Base-by-base conservation (phyloP, 2,888 invertebrate genomes). In the Agrochola circellaris region DNA sequence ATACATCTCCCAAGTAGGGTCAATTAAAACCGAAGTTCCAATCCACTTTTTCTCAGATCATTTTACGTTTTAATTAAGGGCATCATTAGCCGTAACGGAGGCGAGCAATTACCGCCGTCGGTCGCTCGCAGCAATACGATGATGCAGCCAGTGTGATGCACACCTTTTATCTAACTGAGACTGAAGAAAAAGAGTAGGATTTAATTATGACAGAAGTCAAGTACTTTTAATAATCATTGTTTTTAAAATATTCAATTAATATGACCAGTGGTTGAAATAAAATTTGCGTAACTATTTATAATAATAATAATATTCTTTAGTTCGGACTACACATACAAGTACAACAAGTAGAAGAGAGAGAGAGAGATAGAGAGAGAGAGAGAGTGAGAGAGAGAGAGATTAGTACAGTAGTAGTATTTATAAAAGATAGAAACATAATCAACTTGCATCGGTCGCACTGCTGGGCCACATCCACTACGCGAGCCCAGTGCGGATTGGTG, bases 61-160 rank as follows among this genome's bases (percentile, higher is more conserved):
- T 90, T 90, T 90, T 88, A 84, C 83, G 88, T 86, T 89, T 83
- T 90, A 90, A 91, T 91, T 89, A 91, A 88, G 82, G 74, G 87
- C 84, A 84, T 89, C 90, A 89, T 91, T 91, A 90, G 82, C 83
- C 83, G 87, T 86, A 85, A 89, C 84, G 89, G 89, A 86, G 82
- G 74, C 72, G 62, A 79, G 85, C 86, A 89, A 90, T 91, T 91
- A 88, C 86, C 82, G 87, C 81, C 73, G 77, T 78, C 82, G 82
- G 77, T 78, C 82, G 82, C 75, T 77, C 51, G 60, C 77, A 75
- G 82, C 74, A 56, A 54, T 66, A 72, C 67, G 64, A 30, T 70
- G 71, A 78, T 81, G 79, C 80, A 81, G 71, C n/a, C 60, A 51
- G n/a, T 60, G 45, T 71, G 67, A 34, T 30, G 45, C 67, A 30